Evolutionary conservation across 1,140 invertebrate species (phyloP), one percentile per base, ranked within the genome.

Genomic region (Lasaia peninsularis): DNA sequence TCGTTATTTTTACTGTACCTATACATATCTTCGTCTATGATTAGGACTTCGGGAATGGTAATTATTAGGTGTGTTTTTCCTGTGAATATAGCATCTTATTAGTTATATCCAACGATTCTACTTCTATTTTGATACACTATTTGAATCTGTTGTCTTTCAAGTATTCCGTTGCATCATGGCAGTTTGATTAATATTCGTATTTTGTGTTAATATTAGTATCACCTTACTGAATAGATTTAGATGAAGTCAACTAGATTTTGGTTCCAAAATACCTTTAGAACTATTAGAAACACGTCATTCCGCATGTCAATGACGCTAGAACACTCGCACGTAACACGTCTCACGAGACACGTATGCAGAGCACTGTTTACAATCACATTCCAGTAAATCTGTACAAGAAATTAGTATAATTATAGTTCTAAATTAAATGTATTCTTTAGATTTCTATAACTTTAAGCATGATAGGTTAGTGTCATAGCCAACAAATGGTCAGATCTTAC

Each of bases 11-110:
- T 40, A 40, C 35, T 40, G 16, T 16, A 40, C 35, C 35, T 40
- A 40, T 40, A 40, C 35, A 40, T 40, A 40, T 83, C 77, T 63
- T 75, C 71, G 78, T 86, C 76, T 84, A 65, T 82, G 74, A 81
- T 67, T 80, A 80, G 80, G 80, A 70, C 73, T 82, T 82, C 78
- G 69, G 65, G 80, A 80, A 81, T 78, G 82, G 78, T 86, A 77
- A 80, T 75, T 82, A 79, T 55, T 48, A 68, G 59, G 69, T 82
- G 73, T 84, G 71, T 78, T 64, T 58, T 63, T 64, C 62, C 55
- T 69, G 64, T 72, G 64, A 60, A 73, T 78, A 83, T 80, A 82
- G 72, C 82, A 73, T 76, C 78, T 81, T 68, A 69, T 60, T 86
- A 81, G 79, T 71, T 77, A 76, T 64, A 71, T 72, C 67, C 68